These are phyloP conservation scores for Amiota communis DNA, from an alignment of 2,888 invertebrate species.

Conservation along the genomic window DNA sequence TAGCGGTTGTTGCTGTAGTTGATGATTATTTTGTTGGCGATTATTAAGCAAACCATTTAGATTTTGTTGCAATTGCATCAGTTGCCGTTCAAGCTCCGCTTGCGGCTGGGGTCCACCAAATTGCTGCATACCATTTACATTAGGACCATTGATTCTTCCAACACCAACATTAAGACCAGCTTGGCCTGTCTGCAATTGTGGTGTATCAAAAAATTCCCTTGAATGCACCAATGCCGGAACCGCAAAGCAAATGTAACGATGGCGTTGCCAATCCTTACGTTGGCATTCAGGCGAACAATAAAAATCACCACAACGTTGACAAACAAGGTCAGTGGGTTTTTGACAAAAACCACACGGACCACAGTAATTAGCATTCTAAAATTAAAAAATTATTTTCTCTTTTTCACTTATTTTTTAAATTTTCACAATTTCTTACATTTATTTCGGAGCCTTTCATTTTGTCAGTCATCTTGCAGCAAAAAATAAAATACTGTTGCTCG, in stretches of 20 bases:
- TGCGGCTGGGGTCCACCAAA: not conserved
- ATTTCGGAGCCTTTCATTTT: too few species aligned
- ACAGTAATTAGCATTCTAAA: too few species aligned
- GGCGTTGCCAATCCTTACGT: conserved; percentile 52
- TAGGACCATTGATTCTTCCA: not conserved
- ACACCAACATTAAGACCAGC: not conserved
- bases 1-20: not conserved
- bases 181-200: not conserved
- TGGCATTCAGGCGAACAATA: conserved; percentile 58
- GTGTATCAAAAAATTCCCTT: not conserved
- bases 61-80: not conserved
- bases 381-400: too few species aligned
- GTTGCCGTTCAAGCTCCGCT: not conserved
- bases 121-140: too few species aligned
- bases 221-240: conserved; percentile 45
- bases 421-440: too few species aligned
- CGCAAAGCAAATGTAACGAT: conserved; percentile 57
- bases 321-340: conserved; percentile 43
- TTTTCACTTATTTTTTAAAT: too few species aligned
- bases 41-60: not conserved
- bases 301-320: conserved; percentile 56
- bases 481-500: too few species aligned
- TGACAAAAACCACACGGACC: conserved; percentile 46
- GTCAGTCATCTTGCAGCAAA: too few species aligned
- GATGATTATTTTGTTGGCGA: not conserved